Evolutionary conservation across 2,113 vertebrate species (phyloP).

Genomic region (Perca fluviatilis): DNA sequence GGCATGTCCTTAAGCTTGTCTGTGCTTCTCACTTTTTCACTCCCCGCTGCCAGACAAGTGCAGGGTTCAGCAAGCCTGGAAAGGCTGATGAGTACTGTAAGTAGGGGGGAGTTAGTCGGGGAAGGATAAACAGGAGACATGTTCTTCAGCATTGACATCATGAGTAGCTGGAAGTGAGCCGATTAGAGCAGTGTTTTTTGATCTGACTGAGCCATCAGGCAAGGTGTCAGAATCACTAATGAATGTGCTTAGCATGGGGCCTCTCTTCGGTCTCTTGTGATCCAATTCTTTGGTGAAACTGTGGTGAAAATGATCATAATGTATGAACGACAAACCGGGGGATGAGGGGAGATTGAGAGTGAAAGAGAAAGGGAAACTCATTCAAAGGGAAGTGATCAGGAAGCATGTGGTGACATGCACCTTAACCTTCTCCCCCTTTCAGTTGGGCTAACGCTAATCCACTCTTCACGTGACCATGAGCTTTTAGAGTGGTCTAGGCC

Average conservation of each 20-base stretch:
- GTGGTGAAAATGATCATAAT: not conserved
- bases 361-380: constrained; percentile 66
- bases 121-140: constrained; percentile 10
- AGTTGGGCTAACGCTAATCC: constrained; percentile 79
- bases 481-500: constrained; percentile 67
- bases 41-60: constrained; percentile 16
- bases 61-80: constrained; percentile 8
- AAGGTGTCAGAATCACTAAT: constrained; percentile 55
- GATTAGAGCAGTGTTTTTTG: constrained; percentile 43
- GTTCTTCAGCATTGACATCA: constrained; percentile 44
- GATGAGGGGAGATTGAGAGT: not conserved
- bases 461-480: constrained; percentile 75
- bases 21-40: constrained; percentile 17
- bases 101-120: too few species aligned
- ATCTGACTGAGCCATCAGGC: constrained; percentile 54
- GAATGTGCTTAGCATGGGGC: constrained; percentile 5
- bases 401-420: constrained; percentile 70
- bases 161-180: constrained; percentile 51
- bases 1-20: constrained; percentile 26
- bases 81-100: not conserved
- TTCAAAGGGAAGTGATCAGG: constrained; percentile 74
- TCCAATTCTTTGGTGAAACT: not conserved
- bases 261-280: constrained; percentile 4
- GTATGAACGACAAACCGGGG: not conserved
- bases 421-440: constrained; percentile 68